Conservation (phyloP, 2,113 vertebrate genomes). For the Chaenocephalus aceratus region DNA sequence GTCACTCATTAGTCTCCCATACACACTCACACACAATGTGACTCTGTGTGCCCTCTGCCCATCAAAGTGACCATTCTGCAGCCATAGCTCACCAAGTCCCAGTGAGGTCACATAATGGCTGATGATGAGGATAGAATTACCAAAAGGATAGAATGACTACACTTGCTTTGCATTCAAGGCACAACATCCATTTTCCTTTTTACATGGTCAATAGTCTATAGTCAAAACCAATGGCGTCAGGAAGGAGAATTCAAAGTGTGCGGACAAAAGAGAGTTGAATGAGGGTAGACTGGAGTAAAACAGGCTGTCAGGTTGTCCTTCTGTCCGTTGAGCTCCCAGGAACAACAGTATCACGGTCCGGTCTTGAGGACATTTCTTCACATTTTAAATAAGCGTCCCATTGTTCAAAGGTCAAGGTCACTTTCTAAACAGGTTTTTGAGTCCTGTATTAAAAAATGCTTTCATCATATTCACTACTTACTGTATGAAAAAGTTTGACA, state of each 20-base stretch:
- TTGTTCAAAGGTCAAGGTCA: no score
- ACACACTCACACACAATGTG: not conserved
- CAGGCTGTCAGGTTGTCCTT: no score
- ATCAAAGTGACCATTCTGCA: slow-evolving; percentile 18
- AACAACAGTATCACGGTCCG: no score
- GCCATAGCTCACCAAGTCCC: not conserved
- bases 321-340: no score
- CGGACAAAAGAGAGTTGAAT: not conserved
- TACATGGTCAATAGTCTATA: not conserved
- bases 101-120: not conserved
- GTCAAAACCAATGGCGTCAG: not conserved
- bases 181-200: slow-evolving; percentile 1
- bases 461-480: no score
- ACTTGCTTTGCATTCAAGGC: slow-evolving; percentile 1
- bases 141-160: not conserved
- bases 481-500: not conserved
- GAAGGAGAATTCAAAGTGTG: not conserved
- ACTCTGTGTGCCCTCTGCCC: slow-evolving; percentile 11
- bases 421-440: no score
- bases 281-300: not conserved
- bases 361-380: no score
- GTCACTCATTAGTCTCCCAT: slow-evolving; percentile 18
- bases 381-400: no score
- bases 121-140: slow-evolving; percentile 1
- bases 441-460: no score